phyloP scores from a whole-genome alignment of 1,140 invertebrate species.

The Hycleus cichorii region DNA sequence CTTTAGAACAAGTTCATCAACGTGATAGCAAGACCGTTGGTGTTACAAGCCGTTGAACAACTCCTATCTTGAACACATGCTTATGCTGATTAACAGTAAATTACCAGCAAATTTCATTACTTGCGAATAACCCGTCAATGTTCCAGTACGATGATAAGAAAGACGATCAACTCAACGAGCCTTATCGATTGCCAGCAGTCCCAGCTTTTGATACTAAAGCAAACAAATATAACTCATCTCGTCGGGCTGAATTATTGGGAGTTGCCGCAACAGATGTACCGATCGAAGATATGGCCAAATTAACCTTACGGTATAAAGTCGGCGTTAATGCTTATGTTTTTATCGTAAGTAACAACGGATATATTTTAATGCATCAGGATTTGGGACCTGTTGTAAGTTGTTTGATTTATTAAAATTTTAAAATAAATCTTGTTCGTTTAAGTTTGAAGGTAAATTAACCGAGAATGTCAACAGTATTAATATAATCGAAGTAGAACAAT shows the following conservation, averaged over 20 bases:
- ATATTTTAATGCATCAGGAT: conserved; percentile 75
- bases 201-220: conserved; percentile 73
- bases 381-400: conserved; percentile 59
- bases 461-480: conserved; percentile 95
- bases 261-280: conserved; percentile 93
- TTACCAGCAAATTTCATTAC: too few relatives aligned
- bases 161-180: conserved; percentile 42
- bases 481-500: conserved; percentile 88
- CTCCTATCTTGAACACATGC: conserved; percentile 84
- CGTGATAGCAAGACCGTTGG: conserved; percentile 80
- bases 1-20: conserved; percentile 87
- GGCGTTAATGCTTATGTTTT: conserved; percentile 95
- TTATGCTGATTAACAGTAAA: conserved; percentile 76
- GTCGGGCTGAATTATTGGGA: conserved; percentile 72
- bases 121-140: not conserved
- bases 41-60: conserved; percentile 66
- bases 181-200: conserved; percentile 65
- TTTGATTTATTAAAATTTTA: too few relatives aligned
- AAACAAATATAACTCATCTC: conserved; percentile 50
- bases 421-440: conserved; percentile 14
- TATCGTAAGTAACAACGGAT: conserved; percentile 94
- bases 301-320: conserved; percentile 74
- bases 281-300: conserved; percentile 77
- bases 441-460: conserved; percentile 68
- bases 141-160: conserved; percentile 33